A percentile compares a stretch with the other conserved stretches of the same genome.
These are phyloP conservation scores for Dunckerocampus dactyliophorus DNA, from an alignment of 2,113 vertebrate species.

Conservation along the genomic window DNA sequence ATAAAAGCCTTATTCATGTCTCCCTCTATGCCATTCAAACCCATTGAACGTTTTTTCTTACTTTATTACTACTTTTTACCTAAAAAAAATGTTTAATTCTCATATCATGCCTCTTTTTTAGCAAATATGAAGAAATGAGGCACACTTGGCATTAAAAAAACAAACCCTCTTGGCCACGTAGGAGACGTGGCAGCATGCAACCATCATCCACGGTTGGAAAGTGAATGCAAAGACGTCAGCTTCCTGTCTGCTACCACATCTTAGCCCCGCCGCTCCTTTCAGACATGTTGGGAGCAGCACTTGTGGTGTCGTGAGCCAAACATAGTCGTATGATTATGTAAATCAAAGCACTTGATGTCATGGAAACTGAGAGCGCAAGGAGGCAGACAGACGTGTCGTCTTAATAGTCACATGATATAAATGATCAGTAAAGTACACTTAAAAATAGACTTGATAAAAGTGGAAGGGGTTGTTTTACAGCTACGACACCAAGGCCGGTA, in stretches of 20 bases:
- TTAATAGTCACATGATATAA: background rate
- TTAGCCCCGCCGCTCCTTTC: background rate
- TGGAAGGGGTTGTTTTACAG: background rate
- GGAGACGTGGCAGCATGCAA: background rate
- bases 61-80: no score
- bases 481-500: background rate
- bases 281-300: background rate
- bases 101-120: no score
- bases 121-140: background rate
- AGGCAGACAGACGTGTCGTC: background rate
- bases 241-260: background rate
- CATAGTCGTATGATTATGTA: background rate
- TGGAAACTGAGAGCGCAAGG: conserved; percentile 4
- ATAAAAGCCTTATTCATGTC: background rate
- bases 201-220: background rate
- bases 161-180: background rate
- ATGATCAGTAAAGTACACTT: background rate
- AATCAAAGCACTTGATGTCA: background rate
- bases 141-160: background rate
- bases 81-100: no score
- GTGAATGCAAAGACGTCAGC: background rate
- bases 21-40: background rate
- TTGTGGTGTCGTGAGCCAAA: background rate
- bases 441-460: background rate
- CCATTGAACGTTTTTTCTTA: no score